Evolutionary conservation across 2,888 invertebrate genomes (phyloP).

Genomic region (Exephanes ischioxanthus): DNA sequence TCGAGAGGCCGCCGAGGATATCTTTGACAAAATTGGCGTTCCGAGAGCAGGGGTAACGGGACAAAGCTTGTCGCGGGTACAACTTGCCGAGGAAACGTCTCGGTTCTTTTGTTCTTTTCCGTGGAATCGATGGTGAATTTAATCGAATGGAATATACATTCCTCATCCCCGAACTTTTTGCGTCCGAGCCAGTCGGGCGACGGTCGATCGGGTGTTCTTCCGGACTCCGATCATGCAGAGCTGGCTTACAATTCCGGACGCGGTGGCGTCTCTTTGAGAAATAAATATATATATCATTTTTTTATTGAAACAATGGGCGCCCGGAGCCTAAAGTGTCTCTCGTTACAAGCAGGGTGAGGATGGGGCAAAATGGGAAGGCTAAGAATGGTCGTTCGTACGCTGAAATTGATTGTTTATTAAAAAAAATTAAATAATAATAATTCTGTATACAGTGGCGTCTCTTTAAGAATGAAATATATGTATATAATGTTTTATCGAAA

Average conservation of each 20-base stretch:
- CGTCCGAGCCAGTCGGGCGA: neutral
- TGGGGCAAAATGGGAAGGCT: no score
- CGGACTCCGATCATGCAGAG: neutral
- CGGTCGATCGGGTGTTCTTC: neutral
- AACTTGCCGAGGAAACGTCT: conserved; percentile 35
- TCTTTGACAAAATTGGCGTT: conserved; percentile 64
- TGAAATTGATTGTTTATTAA: no score
- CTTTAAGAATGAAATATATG: neutral
- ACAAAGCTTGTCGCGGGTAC: conserved; percentile 50
- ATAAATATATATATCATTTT: no score
- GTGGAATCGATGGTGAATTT: conserved; percentile 36
- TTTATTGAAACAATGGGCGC: no score
- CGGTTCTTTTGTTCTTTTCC: conserved; percentile 49
- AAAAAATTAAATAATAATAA: no score
- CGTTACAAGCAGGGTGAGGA: no score
- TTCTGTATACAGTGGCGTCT: no score
- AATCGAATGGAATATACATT: conserved; percentile 36
- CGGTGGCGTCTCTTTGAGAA: no score
- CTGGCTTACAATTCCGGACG: neutral
- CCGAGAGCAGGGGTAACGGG: conserved; percentile 3
- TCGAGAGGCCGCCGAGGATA: conserved; percentile 26
- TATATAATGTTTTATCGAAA: no score
- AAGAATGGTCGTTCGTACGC: no score
- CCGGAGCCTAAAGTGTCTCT: no score
- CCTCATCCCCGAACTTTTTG: neutral